These are phyloP conservation scores for Scrobipalpa atriplicella DNA, from an alignment of 2,888 invertebrate species.

Conservation along the genomic window DNA sequence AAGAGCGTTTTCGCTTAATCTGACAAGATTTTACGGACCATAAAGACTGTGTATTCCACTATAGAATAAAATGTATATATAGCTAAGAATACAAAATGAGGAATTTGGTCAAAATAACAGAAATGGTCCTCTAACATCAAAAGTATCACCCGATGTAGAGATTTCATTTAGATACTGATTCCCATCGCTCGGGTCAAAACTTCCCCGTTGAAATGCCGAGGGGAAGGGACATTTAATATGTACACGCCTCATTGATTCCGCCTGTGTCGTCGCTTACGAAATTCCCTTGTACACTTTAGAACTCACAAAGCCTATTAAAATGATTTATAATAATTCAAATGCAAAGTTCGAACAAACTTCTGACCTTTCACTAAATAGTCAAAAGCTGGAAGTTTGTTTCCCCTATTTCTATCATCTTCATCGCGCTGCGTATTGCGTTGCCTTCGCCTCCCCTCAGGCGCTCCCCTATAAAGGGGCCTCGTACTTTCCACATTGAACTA, in stretches of 20 bases:
- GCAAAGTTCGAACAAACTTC: constrained; percentile 8
- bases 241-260: constrained; percentile 10
- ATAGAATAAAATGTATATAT: too few species aligned
- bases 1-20: too few species aligned
- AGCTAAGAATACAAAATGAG: too few species aligned
- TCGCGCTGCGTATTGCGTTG: constrained; percentile 4
- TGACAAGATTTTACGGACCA: too few species aligned
- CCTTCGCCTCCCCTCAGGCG: constrained; percentile 20
- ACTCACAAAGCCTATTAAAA: constrained; percentile 2
- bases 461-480: background rate
- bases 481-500: constrained; percentile 22
- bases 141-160: background rate
- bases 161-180: constrained; percentile 10
- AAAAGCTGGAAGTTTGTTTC: constrained; percentile 14
- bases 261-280: background rate
- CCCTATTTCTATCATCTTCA: constrained; percentile 21
- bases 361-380: constrained; percentile 6
- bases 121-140: background rate
- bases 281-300: constrained; percentile 3
- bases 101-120: background rate
- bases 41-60: too few species aligned
- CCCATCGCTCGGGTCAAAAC: constrained; percentile 13
- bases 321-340: constrained; percentile 13
- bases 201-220: background rate
- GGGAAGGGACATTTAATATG: constrained; percentile 19